Evolutionary conservation across 2,888 invertebrate genomes (phyloP).

Genomic region (Lepidocyrtinus sp.): DNA sequence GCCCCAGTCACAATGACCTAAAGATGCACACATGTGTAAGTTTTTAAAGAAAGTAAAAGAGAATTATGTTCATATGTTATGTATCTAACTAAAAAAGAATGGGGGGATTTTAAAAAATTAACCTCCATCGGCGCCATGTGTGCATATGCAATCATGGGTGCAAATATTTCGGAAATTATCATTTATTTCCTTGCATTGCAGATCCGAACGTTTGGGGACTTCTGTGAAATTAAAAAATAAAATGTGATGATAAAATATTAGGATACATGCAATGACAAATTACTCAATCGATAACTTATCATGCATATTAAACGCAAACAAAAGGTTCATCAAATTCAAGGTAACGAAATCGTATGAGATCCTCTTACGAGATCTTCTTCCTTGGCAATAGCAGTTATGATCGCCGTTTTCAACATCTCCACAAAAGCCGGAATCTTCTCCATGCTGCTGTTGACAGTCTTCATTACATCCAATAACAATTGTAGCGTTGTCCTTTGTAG

Average conservation of each 20-base stretch:
- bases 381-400: conserved; percentile 43
- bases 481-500: conserved; percentile 18
- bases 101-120: no score
- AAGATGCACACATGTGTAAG: no score
- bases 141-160: conserved; percentile 37
- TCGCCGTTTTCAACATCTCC: conserved; percentile 38
- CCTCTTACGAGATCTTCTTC: conserved; percentile 27
- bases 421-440: conserved; percentile 29
- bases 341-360: background rate
- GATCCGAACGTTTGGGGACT: conserved; percentile 18
- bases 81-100: no score
- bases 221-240: background rate
- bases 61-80: no score
- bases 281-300: no score
- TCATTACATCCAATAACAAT: conserved; percentile 15
- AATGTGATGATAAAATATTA: background rate
- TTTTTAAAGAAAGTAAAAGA: no score
- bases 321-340: background rate
- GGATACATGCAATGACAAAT: no score
- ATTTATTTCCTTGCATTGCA: conserved; percentile 35
- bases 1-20: conserved; percentile 42
- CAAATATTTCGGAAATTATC: conserved; percentile 32
- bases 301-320: background rate
- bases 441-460: conserved; percentile 39
- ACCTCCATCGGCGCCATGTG: conserved; percentile 39